A percentile compares a stretch with the other conserved stretches of the same genome.
Conservation (phyloP, 2,888 invertebrate species). For the Acanthoscelides obtectus region DNA sequence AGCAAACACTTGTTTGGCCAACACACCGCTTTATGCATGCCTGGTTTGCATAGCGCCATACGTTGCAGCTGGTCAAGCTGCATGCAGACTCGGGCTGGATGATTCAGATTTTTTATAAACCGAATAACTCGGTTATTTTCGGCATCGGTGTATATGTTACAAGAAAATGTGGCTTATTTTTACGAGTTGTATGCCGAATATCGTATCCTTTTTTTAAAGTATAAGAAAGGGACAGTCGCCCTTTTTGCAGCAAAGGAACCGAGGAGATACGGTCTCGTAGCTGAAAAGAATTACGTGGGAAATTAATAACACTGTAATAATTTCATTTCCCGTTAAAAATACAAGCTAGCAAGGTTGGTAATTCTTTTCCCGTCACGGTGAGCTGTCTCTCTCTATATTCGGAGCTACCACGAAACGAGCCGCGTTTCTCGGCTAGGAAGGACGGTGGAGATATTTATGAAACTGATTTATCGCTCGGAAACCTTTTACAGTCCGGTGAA, state of each 20-base stretch:
- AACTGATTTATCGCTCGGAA: not conserved
- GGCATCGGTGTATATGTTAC: no score
- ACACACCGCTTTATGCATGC: no score
- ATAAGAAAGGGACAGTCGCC: not conserved
- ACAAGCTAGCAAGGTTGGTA: not conserved
- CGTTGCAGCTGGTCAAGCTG: no score
- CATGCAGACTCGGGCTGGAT: no score
- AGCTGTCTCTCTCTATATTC: not conserved
- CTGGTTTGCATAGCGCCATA: no score
- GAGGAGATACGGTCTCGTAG: not conserved
- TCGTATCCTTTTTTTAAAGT: not conserved
- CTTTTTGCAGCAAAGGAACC: not conserved
- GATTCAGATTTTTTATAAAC: no score
- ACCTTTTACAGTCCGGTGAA: not conserved
- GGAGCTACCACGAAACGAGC: not conserved
- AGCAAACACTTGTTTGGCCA: no score
- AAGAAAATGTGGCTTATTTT: no score
- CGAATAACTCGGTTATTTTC: no score
- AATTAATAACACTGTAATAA: not conserved
- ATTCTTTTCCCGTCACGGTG: not conserved
- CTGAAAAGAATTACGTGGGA: not conserved
- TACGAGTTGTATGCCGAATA: no score
- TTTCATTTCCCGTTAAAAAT: not conserved
- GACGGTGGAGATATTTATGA: not conserved
- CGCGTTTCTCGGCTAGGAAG: not conserved